Evolutionary conservation across 2,113 vertebrate species (phyloP), one percentile per base, ranked within the genome.

Genomic region (Pluvialis apricaria): DNA sequence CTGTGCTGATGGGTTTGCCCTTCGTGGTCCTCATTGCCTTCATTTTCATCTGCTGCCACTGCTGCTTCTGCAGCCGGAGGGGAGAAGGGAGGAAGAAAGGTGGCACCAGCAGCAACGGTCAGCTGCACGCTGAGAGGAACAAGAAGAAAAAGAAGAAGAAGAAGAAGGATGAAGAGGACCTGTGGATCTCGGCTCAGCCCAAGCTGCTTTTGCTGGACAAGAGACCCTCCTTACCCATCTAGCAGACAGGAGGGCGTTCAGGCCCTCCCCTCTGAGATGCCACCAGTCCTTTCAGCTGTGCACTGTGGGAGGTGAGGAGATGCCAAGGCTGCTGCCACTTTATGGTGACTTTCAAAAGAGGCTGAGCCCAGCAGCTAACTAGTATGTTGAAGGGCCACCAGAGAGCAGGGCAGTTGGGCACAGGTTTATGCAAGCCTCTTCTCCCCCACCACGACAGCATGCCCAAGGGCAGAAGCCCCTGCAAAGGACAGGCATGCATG

Each of bases 151-250:
- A 98, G 90, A 99, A 98, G 86, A 98, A 96, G 71, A 98, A 97
- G 95, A 98, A 96, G 25, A 96, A 97, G 47, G 98, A 98, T 36
- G 97, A 98, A 6, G 99, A 99, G 21, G 99, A 99, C 94, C 97
- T 99, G 72, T 99, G 99, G 99, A 99, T 99, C 93, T 99, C 99
- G 0, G 99, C 99, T 38, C 99, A 99, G 96, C 97, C 98, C 15
- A 99, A 99, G 82, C 98, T 99, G 8, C 98, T 99, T 79, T 98
- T 98, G 65, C 97, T 99, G 54, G 99, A 99, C 94, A 98, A 98
- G 95, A 97, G 98, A 61, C 98, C 98, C 2, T 98, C 98, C 2
- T 92, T 98, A 82, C 97, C 97, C 20, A 94, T 98, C 90, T 98
- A 98, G 85, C 5, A 2, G 15, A 51, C 36, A 52, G 83, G 61